Evolutionary conservation across 1,140 invertebrate genomes (phyloP).

Genomic region (Achatina immaculata): DNA sequence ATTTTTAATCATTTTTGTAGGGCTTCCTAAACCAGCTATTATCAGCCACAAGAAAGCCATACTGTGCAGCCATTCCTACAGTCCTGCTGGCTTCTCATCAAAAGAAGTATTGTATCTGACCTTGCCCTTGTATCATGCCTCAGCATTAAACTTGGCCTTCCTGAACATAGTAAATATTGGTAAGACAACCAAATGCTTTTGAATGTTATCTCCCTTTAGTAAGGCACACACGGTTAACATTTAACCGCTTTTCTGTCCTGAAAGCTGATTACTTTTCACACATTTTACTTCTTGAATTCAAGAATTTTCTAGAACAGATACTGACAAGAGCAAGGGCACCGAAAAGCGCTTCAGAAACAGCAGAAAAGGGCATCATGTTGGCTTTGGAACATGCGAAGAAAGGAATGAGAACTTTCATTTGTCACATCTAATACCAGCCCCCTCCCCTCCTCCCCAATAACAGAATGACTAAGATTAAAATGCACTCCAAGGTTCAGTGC

Average conservation of each 20-base stretch:
- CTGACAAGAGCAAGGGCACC: too few species aligned
- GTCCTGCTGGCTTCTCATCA: constrained; percentile 5
- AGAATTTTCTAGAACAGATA: too few species aligned
- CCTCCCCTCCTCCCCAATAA: too few species aligned
- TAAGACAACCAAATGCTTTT: constrained; percentile 16
- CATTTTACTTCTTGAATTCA: too few species aligned
- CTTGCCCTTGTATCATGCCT: constrained; percentile 52
- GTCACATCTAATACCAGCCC: too few species aligned
- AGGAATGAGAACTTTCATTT: too few species aligned
- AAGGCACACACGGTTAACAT: neutral
- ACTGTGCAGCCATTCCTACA: neutral
- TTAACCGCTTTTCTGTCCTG: neutral
- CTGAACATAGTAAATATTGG: constrained; percentile 41
- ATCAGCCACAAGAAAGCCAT: constrained; percentile 34
- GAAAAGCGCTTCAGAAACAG: too few species aligned
- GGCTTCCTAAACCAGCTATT: constrained; percentile 48
- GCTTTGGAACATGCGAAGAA: too few species aligned
- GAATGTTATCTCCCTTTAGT: neutral
- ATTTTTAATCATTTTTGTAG: too few species aligned
- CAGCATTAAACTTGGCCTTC: constrained; percentile 45
- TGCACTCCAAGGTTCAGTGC: too few species aligned
- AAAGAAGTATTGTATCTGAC: constrained; percentile 52
- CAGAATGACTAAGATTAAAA: too few species aligned
- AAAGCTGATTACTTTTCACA: neutral
- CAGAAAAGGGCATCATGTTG: too few species aligned